Conservation (phyloP, 1,140 invertebrate genomes). For the Bombus pyrosoma region DNA sequence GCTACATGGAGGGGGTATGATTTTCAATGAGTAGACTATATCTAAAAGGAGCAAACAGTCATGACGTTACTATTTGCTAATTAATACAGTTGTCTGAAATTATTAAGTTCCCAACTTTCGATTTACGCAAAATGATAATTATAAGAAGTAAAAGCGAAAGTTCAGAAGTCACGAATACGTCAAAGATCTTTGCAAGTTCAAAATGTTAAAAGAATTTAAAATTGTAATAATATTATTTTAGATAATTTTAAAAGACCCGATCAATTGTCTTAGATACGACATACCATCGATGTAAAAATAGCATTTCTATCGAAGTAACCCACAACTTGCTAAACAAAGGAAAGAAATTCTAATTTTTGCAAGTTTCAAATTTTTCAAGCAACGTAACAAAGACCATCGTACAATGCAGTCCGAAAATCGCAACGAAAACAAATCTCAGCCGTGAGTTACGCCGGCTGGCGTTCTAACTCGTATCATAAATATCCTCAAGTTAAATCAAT, state of each 20-base stretch:
- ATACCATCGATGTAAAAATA: too few relatives aligned
- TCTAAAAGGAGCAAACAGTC: background rate
- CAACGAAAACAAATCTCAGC: background rate
- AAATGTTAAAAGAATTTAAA: background rate
- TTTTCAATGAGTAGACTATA: background rate
- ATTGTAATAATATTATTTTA: too few relatives aligned
- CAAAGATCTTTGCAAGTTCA: background rate
- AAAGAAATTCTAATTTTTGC: too few relatives aligned
- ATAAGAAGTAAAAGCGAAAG: too few relatives aligned
- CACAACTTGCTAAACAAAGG: too few relatives aligned
- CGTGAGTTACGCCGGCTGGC: background rate
- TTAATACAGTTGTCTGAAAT: background rate
- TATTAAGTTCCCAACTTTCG: background rate
- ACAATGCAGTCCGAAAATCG: background rate
- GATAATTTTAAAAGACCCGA: too few relatives aligned
- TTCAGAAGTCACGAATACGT: background rate
- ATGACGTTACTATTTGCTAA: background rate
- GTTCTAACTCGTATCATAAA: background rate
- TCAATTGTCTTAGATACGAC: too few relatives aligned
- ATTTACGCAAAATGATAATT: background rate
- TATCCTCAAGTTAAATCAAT: slow-evolving; percentile 40
- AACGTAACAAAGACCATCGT: background rate
- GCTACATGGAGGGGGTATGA: background rate
- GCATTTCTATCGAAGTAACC: too few relatives aligned
- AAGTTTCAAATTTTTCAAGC: too few relatives aligned